Percentiles rank a stretch among this genome's conserved stretches.
Evolutionary conservation across 2,888 invertebrate genomes (phyloP).

Genomic region (Calephelis perditalis): DNA sequence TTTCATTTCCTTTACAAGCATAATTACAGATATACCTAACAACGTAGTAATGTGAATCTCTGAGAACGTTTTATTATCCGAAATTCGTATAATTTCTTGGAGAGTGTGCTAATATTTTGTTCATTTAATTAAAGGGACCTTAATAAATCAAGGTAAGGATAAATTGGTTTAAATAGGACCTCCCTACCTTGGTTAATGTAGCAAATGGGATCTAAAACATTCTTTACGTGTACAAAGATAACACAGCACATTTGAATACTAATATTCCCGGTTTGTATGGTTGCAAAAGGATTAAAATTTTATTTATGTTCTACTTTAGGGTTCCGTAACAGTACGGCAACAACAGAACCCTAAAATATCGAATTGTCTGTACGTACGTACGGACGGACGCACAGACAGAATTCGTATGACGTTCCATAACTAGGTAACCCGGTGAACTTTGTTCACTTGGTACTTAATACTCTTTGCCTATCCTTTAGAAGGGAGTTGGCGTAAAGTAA

Average conservation of each 20-base stretch:
- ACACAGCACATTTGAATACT: neutral
- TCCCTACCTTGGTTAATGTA: constrained; percentile 4
- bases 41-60: neutral
- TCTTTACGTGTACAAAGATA: neutral
- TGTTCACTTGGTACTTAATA: too few relatives aligned
- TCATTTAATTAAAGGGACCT: constrained; percentile 44
- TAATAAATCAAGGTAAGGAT: constrained; percentile 49
- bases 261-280: neutral
- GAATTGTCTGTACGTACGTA: too few relatives aligned
- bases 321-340: too few relatives aligned
- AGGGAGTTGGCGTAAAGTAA: too few relatives aligned
- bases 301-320: too few relatives aligned
- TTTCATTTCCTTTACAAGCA: neutral
- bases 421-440: too few relatives aligned
- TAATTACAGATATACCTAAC: neutral
- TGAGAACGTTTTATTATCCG: constrained; percentile 22
- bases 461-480: too few relatives aligned
- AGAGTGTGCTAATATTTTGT: constrained; percentile 36
- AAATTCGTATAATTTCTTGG: constrained; percentile 34
- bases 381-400: too few relatives aligned
- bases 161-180: constrained; percentile 53
- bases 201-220: constrained; percentile 5
- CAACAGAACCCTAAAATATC: too few relatives aligned
- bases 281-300: too few relatives aligned
- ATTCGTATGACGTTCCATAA: too few relatives aligned